Base-by-base conservation (phyloP, 2,113 vertebrate species). In the Etia nguti region DNA sequence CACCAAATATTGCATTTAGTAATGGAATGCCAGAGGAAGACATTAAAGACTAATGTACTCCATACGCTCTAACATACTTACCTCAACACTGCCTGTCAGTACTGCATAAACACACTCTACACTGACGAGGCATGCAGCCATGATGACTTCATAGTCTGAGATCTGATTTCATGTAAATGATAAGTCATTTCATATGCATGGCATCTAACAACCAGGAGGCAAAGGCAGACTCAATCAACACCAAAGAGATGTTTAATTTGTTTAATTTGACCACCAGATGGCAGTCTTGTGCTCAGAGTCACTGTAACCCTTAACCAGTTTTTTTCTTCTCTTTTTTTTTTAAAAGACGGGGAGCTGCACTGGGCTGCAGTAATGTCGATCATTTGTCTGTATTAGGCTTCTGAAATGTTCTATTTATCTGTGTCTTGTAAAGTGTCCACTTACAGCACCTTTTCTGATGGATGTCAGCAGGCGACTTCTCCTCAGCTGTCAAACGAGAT, bases 241-340 rank as follows among this genome's bases (percentile, higher is more conserved):
- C 7, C 20, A 29, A 24, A 62, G 56, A 73, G 11, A 48, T 16
- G 88, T 54, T 73, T 36, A 1, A 2, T 31, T 81, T 73, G 89
- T 56, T 73, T 36, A 2, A 3, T 38, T 81, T 65, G 41, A 48
- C 92, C 95, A 94, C 81, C 82, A 92, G 95, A 93, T 93, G 94
- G 94, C 89, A 92, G 82, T 18, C 36, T 90, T 82, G 77, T 29
- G 88, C 88, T 86, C 73, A 2, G 52, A 88, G 83, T 89, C 2
- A 5, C 81, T 65, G 26, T 13, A 50, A n/a, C 10, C 15, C n/a
- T 36, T 59, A 68, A 38, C 20, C 48, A 20, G 3, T 29, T 54
- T 54, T 75, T 18, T 73, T 29, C 1, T n/a, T 54, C 4, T 50
- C 16, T 9, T 0, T n/a, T 22, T 5, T 38, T 26, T 70, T 48